phyloP scores from a whole-genome alignment of 2,888 invertebrate genomes.

The Hoplodrina ambigua region DNA sequence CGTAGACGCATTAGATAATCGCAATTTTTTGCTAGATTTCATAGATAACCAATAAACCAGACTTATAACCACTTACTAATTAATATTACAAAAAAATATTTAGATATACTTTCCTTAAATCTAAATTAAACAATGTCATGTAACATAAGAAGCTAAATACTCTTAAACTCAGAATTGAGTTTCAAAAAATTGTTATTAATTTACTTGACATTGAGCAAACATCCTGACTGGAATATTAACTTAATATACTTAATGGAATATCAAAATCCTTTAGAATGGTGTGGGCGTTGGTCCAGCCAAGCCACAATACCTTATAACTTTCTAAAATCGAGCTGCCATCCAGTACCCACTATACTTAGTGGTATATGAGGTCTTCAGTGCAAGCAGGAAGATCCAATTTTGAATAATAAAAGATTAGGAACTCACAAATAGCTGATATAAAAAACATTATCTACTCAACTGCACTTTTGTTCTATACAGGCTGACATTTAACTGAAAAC shows the following conservation, averaged over 20 bases:
- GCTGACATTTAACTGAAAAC: too few relatives aligned
- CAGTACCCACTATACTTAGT: conserved; percentile 21
- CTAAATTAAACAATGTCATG: conserved; percentile 12
- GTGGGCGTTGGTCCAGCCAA: conserved; percentile 48
- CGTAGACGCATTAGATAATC: not conserved
- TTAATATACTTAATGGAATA: conserved; percentile 33
- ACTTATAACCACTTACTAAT: not conserved
- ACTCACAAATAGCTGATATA: not conserved
- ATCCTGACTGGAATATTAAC: not conserved
- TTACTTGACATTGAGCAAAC: not conserved
- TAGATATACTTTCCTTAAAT: conserved; percentile 3
- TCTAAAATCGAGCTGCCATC: conserved; percentile 4
- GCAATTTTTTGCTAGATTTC: not conserved
- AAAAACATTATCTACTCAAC: not conserved
- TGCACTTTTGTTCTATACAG: too few relatives aligned
- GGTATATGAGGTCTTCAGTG: conserved; percentile 12
- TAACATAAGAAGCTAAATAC: not conserved
- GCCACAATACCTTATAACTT: conserved; percentile 12
- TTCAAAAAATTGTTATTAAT: conserved; percentile 4
- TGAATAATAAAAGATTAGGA: not conserved
- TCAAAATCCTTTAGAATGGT: conserved; percentile 28
- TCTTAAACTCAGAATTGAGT: conserved; percentile 11
- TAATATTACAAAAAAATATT: not conserved
- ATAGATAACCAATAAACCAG: not conserved
- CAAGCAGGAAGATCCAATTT: conserved; percentile 17